Conservation (phyloP, 2,113 vertebrate species). For the Microcebus murinus region DNA sequence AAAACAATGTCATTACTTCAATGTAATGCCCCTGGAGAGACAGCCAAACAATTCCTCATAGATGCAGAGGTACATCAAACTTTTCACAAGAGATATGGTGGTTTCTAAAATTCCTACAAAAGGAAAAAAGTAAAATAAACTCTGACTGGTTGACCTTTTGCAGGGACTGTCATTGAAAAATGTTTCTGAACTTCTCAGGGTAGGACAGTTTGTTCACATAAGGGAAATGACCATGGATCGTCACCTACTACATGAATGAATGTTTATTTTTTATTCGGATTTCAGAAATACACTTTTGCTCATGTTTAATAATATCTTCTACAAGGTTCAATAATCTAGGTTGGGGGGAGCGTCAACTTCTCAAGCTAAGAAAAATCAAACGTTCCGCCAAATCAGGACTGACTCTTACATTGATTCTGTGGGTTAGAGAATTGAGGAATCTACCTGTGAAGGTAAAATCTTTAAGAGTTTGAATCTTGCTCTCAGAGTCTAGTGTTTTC, state of each 20-base stretch:
- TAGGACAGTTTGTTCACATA: neutral
- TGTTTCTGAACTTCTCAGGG: neutral
- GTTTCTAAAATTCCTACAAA: conserved; percentile 24
- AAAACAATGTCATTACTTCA: neutral
- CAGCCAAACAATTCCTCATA: neutral
- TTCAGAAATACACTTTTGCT: conserved; percentile 33
- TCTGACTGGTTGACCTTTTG: neutral
- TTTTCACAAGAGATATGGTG: neutral
- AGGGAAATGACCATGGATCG: neutral
- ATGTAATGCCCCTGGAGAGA: neutral
- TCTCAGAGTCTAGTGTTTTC: neutral
- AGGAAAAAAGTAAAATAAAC: conserved; percentile 33
- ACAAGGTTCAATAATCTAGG: neutral
- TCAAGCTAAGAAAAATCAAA: neutral
- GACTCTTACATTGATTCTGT: neutral
- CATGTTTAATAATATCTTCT: neutral
- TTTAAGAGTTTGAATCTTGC: neutral
- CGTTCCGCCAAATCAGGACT: neutral
- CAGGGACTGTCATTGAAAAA: neutral
- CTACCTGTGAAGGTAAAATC: neutral
- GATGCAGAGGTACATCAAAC: neutral
- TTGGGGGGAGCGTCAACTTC: neutral
- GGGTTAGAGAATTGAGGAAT: neutral
- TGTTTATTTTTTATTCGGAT: conserved; percentile 55
- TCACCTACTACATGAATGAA: neutral